Evolutionary conservation across 1,140 invertebrate genomes (phyloP), one percentile per base, ranked within the genome.

Genomic region (Drosophila leontia): DNA sequence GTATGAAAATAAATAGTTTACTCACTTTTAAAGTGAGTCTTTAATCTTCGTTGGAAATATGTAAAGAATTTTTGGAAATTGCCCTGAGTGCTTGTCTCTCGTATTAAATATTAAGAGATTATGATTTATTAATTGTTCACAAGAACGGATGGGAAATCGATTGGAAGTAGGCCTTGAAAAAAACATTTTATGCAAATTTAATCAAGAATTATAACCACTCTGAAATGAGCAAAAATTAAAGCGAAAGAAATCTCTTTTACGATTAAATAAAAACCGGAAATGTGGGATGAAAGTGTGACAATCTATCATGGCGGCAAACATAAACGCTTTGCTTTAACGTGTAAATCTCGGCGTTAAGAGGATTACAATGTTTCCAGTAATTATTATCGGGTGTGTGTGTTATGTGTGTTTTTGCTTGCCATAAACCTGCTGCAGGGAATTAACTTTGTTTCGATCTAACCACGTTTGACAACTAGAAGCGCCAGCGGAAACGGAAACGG

Each of bases 351-450:
- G 68, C 82, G 80, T 63, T 87, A 87, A 88, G 80, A 88, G 84
- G 84, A 83, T 87, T 88, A 87, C 84, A 88, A 88, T 88, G 84
- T 87, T 88, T 79, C 80, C 58, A 90, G 85, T 90, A 87, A 87
- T 87, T 90, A 87, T 88, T 84, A 87, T 88, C 58, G 63, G 26
- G 19, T 44, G 53, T 55, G 17, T 50, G 50, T 58, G 65, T 37
- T 47, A 56, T 63, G 69, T 75, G 68, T 48, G 50, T 29, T 78
- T 78, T 55, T 63, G 75, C 59, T 42, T 26, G 37, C 57, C 68
- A 55, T 78, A 77, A 65, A 70, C 76, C 78, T 71, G 82, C 75
- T 82, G 51, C 47, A 71, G 67, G 84, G 84, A 80, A 87, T 88
- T 88, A 88, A 88, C 84, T 87, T 87, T 88, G 58, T 87, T 87